Base-by-base conservation (phyloP, 2,113 vertebrate species). In the Zingel zingel region DNA sequence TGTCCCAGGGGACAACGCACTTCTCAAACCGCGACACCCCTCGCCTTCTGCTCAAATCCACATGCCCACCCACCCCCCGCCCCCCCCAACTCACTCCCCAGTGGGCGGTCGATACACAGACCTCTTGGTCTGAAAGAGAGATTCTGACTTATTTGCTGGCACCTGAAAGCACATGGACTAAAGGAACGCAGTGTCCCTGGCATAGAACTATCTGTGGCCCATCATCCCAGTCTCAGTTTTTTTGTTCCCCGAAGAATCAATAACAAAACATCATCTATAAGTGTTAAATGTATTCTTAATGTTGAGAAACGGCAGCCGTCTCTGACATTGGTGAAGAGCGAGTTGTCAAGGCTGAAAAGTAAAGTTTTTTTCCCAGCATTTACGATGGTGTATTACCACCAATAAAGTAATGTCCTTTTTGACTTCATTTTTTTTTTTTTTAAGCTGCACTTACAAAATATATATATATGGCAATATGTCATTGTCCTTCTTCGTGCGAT, bases 1-100 rank as follows among this genome's bases (percentile, higher is more conserved):
- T 21, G 59, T 87, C 81, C 78, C 79, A 43, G 36, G 82, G 79
- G 86, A 77, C 39, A 33, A 51, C 47, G n/a, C 79, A 79, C 71
- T 72, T 74, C 68, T 13, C 61, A 66, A 21, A 30, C 74, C 21
- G 13, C 19, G 53, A 53, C 69, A 62, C 74, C 27, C 57, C 3
- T 53, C 18, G 36, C 47, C 76, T 62, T 71, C 2, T 1, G 23
- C 73, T 69, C 36, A 75, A 68, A 76, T 63, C 58, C 71, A 72
- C 77, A 64, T 25, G 65, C 56, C 13, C n/a, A n/a, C 4, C 1
- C 25, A 25, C 25, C 1, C 25, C 25, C 25, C 25, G 51, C 13
- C 4, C 23, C 79, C 15, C 27, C 61, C 27, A n/a, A 61, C 64
- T 72, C 9, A 16, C 61, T 75, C 39, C 58, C 45, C 43, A 8